These are phyloP conservation scores for Sebastes wilsoni DNA, from an alignment of 2,797 vertebrate species.

Conservation along the genomic window DNA sequence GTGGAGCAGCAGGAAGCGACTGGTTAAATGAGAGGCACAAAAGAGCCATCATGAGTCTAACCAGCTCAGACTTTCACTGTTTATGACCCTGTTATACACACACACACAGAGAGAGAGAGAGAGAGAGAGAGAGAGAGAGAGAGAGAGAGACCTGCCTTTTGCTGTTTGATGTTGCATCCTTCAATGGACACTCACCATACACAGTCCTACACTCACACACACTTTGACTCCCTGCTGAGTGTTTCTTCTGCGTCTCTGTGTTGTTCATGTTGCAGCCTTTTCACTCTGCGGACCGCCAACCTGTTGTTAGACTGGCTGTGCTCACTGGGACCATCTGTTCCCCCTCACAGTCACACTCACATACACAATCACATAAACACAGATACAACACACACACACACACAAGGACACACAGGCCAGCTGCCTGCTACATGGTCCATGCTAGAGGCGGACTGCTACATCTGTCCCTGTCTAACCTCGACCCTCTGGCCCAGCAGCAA, in stretches of 20 bases:
- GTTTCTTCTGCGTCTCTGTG: conserved; percentile 61
- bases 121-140: not conserved
- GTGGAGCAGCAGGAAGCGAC: conserved; percentile 27
- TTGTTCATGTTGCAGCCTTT: conserved; percentile 76
- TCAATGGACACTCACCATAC: conserved; percentile 12
- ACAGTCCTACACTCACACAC: conserved; percentile 17
- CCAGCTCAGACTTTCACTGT: conserved; percentile 36
- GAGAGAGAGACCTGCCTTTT: not conserved
- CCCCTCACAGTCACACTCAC: conserved; percentile 57
- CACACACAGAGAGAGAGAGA: not conserved
- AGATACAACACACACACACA: not conserved
- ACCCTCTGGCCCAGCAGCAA: conserved; percentile 81
- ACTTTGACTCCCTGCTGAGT: conserved; percentile 58
- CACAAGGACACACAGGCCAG: conserved; percentile 57
- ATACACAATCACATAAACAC: conserved; percentile 6
- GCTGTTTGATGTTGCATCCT: conserved; percentile 59
- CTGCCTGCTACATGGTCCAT: conserved; percentile 70
- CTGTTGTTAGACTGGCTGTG: conserved; percentile 75
- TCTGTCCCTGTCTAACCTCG: conserved; percentile 80
- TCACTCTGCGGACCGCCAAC: conserved; percentile 67
- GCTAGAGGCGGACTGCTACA: conserved; percentile 78
- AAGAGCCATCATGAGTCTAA: conserved; percentile 27
- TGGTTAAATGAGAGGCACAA: conserved; percentile 48
- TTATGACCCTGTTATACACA: conserved; percentile 39
- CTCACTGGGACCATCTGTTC: conserved; percentile 82